Base-by-base conservation (phyloP, 2,888 invertebrate genomes). In the Nomada fabriciana region DNA sequence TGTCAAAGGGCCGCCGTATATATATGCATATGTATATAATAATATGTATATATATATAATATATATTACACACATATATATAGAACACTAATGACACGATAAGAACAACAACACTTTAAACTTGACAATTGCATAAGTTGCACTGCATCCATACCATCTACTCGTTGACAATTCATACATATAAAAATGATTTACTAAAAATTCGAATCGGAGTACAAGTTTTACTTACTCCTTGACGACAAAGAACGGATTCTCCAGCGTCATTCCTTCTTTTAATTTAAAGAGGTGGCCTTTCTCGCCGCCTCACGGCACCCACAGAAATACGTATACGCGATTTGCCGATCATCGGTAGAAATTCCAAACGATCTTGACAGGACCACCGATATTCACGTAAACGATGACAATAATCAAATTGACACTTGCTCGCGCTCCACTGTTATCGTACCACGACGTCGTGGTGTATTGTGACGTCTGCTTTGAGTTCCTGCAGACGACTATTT, bases 201-300 rank as follows among this genome's bases (percentile, higher is more conserved):
- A 36, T 63, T 68, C 18, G 20, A 13, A 18, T 67, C n/a, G 36
- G 18, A 1, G 53, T 42, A 23, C 4, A 61, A 42, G 10, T 63
- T 61, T 25, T 87, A 96, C 98, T 97, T 96, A 99, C 99, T 98
- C 98, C 96, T 98, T 98, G 91, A 99, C 98, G 94, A 98, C 98
- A 96, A 98, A 98, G 96, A 98, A 99, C 89, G 99, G 99, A 95
- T 99, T 99, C 96, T 99, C 98, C 95, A 98, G 96, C 96, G 98
- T 98, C 98, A 99, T 98, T 96, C 96, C 97, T 96, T 95, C 95
- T 93, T 94, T 93, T 91, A 94, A 91, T 92, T 92, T 92, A 92
- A 92, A 93, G 91, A 88, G 92, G 91, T 89, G 91, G 91, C 89
- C 90, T 89, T 87, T 91, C 90, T 90, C 91, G 92, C 91, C 92